These are phyloP conservation scores for Lateolabrax maculatus DNA, from an alignment of 2,797 vertebrate genomes.

Conservation along the genomic window DNA sequence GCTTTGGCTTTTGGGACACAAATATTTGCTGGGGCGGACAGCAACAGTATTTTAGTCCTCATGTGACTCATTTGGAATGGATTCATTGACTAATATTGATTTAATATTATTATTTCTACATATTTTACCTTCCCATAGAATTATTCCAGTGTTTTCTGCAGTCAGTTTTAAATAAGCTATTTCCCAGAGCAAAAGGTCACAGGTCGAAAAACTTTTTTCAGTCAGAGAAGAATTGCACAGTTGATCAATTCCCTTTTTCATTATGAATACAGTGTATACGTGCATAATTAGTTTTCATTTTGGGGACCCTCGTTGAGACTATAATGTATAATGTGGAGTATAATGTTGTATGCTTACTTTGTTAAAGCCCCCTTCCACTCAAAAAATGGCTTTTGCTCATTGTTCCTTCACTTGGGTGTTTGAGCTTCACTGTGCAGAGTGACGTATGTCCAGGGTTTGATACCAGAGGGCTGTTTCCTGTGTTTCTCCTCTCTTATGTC, in stretches of 20 bases:
- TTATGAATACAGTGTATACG: background rate
- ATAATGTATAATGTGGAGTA: no score
- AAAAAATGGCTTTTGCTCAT: no score
- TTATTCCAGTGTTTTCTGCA: background rate
- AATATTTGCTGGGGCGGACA: background rate
- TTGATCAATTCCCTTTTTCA: background rate
- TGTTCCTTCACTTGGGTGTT: background rate
- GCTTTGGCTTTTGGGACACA: background rate
- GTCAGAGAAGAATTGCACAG: background rate
- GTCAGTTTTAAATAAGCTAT: background rate
- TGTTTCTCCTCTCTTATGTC: background rate
- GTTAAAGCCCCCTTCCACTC: background rate
- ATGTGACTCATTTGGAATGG: background rate
- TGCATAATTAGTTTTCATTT: background rate
- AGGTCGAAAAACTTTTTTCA: background rate
- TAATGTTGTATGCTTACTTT: background rate
- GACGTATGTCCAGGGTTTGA: no score
- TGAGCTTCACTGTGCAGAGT: background rate
- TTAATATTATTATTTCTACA: background rate
- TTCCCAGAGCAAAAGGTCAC: background rate
- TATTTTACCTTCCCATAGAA: background rate
- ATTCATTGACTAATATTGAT: background rate
- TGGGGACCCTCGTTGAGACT: no score
- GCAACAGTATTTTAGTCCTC: background rate
- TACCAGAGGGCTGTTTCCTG: no score